Evolutionary conservation across 2,888 invertebrate species (phyloP).

Genomic region (Melanargia galathea): DNA sequence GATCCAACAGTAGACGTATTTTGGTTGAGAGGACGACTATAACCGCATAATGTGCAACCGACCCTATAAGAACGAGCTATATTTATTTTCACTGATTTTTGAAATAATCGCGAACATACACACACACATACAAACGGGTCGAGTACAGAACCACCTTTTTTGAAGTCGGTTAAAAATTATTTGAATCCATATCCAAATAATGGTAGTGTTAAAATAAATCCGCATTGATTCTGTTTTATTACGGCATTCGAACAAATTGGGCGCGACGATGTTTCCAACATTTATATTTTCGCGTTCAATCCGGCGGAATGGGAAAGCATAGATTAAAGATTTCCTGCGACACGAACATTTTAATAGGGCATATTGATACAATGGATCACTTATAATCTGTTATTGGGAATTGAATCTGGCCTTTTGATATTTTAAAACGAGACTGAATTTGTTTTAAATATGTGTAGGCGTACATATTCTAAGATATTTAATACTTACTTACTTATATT

Average conservation of each 20-base stretch:
- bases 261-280: constrained; percentile 8
- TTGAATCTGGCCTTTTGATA: background rate
- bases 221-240: constrained; percentile 5
- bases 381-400: constrained; percentile 3
- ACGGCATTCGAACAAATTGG: constrained; percentile 17
- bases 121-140: too few species aligned
- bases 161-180: too few species aligned
- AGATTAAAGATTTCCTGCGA: constrained; percentile 23
- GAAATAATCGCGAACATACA: too few species aligned
- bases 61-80: too few species aligned
- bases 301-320: constrained; percentile 22
- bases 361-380: constrained; percentile 11
- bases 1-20: too few species aligned
- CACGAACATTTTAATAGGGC: background rate
- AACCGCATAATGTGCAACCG: too few species aligned
- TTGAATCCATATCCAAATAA: background rate
- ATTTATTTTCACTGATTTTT: too few species aligned
- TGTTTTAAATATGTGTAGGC: too few species aligned
- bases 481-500: too few species aligned
- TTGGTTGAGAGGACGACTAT: too few species aligned
- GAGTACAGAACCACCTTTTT: too few species aligned
- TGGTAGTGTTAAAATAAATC: constrained; percentile 12
- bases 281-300: constrained; percentile 23
- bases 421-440: background rate
- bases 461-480: too few species aligned